Evolutionary conservation across 2,797 vertebrate species (phyloP).

Genomic region (Limosa lapponica): DNA sequence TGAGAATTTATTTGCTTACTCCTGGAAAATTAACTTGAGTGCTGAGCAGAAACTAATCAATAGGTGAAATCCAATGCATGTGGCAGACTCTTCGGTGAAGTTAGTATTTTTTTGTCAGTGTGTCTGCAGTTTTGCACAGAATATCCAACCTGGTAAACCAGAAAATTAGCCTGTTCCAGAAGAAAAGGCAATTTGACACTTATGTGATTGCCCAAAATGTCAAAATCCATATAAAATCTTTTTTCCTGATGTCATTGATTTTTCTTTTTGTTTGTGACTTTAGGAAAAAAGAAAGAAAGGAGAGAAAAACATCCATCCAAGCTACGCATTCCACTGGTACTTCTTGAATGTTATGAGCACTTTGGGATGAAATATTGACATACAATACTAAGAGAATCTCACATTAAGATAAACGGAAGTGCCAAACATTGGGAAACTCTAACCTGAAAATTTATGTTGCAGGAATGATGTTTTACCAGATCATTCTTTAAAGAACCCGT

Average conservation of each 20-base stretch:
- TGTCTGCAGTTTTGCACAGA: background rate
- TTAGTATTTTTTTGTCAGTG: background rate
- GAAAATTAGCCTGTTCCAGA: background rate
- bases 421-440: background rate
- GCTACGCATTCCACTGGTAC: background rate
- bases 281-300: too few relatives aligned
- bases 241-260: background rate
- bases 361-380: background rate
- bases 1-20: background rate
- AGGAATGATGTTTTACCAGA: background rate
- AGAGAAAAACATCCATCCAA: background rate
- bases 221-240: background rate
- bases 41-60: background rate
- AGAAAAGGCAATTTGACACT: background rate
- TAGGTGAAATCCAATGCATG: background rate
- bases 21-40: background rate
- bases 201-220: background rate
- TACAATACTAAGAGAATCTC: background rate
- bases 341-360: background rate
- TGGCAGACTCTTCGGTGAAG: background rate
- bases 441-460: background rate
- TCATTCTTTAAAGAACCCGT: background rate
- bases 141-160: background rate
- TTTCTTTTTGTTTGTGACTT: background rate
- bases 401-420: background rate